A percentile compares a stretch with the other conserved stretches of the same genome.
phyloP scores from a whole-genome alignment of 2,113 vertebrate species.

The Crotalus tigris region DNA sequence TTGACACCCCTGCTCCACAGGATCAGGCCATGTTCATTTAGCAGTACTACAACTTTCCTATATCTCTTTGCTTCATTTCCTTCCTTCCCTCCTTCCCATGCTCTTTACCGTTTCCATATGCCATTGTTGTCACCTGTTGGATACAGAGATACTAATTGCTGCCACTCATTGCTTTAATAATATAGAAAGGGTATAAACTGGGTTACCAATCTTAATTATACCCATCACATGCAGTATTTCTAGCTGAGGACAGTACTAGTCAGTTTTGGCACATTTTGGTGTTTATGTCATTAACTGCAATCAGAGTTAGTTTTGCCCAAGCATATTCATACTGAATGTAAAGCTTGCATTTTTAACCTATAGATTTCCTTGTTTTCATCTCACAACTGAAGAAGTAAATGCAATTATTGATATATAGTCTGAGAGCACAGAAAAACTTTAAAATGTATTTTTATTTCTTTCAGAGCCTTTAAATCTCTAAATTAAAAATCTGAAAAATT shows the following conservation, averaged over 20 bases:
- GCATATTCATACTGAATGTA: neutral
- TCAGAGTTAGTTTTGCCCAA: neutral
- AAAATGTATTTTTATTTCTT: neutral
- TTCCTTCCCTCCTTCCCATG: neutral
- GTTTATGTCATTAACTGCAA: neutral
- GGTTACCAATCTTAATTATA: neutral
- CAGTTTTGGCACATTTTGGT: neutral
- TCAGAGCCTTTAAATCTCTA: neutral
- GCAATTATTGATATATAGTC: neutral
- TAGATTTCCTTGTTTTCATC: neutral
- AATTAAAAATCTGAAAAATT: neutral
- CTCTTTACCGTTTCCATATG: neutral
- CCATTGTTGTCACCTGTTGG: neutral
- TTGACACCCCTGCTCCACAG: neutral
- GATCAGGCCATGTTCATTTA: neutral
- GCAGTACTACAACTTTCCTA: neutral
- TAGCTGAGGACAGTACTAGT: neutral
- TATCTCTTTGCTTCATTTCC: neutral
- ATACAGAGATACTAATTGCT: neutral
- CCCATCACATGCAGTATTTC: neutral
- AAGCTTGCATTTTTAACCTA: neutral
- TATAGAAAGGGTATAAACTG: neutral
- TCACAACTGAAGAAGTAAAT: neutral
- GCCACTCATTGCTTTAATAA: neutral
- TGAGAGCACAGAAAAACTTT: neutral